A percentile compares a stretch with the other conserved stretches of the same genome.
phyloP scores from a whole-genome alignment of 2,888 invertebrate species.

The Timema cristinae region DNA sequence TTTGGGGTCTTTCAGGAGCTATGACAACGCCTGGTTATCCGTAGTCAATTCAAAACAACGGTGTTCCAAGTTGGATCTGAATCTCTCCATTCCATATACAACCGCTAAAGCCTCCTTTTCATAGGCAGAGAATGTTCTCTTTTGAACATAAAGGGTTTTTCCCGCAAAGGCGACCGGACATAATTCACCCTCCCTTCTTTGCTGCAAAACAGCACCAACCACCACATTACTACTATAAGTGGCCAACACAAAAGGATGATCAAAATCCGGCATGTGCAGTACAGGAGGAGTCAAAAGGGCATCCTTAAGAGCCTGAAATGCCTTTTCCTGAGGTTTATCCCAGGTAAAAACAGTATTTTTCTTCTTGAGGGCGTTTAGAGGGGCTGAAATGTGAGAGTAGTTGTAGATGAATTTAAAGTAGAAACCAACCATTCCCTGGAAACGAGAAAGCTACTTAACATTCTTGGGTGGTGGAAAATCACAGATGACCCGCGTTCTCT shows the following conservation, averaged over 20 bases:
- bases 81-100: neutral
- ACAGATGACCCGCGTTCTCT: neutral
- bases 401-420: neutral
- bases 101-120: neutral
- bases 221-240: no score
- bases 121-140: neutral
- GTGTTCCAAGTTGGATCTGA: neutral
- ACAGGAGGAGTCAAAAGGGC: neutral
- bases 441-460: neutral
- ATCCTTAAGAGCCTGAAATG: neutral
- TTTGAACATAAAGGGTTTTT: no score
- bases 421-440: neutral
- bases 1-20: neutral
- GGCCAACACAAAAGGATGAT: neutral
- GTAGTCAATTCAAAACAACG: neutral
- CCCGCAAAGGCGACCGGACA: no score
- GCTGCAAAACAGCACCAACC: no score
- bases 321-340: neutral
- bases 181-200: no score
- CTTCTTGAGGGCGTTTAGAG: no score
- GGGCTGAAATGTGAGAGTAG: no score
- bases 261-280: neutral
- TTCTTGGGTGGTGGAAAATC: neutral
- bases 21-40: neutral
- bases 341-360: no score